phyloP scores from a whole-genome alignment of 2,888 invertebrate species.

The Glaucopsyche alexis region DNA sequence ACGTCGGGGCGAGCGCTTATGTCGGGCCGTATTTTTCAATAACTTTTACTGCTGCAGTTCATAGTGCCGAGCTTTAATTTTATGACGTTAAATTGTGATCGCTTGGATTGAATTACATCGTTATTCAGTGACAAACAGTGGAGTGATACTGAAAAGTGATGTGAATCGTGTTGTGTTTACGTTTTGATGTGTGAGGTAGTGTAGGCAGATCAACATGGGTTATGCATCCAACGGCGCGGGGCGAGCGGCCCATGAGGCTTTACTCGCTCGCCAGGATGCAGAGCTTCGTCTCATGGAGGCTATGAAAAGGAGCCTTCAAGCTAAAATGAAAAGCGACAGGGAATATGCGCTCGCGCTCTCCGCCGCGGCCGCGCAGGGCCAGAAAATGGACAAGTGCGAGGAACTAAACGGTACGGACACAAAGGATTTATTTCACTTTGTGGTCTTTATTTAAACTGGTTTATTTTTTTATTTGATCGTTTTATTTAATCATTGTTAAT shows the following conservation, averaged over 20 bases:
- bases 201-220: conserved; percentile 81
- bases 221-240: conserved; percentile 93
- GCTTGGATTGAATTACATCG: conserved; percentile 30
- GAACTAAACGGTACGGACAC: conserved; percentile 81
- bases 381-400: conserved; percentile 89
- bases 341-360: conserved; percentile 93
- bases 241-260: conserved; percentile 93
- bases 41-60: conserved; percentile 20
- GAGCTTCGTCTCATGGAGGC: conserved; percentile 95
- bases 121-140: conserved; percentile 56
- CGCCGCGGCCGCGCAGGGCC: conserved; percentile 89
- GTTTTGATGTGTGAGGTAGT: conserved; percentile 64
- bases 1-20: conserved; percentile 49
- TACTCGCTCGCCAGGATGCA: conserved; percentile 93
- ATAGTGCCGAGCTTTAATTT: background rate
- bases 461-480: conserved; percentile 21
- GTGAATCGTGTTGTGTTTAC: conserved; percentile 74
- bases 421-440: conserved; percentile 25
- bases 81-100: background rate
- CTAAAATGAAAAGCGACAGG: conserved; percentile 94
- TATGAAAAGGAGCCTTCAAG: conserved; percentile 91
- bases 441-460: conserved; percentile 27
- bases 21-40: conserved; percentile 50
- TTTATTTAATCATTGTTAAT: background rate
- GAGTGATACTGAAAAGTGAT: conserved; percentile 68